Conservation (phyloP, 2,888 invertebrate species). For the Hipparchia sbordonii region DNA sequence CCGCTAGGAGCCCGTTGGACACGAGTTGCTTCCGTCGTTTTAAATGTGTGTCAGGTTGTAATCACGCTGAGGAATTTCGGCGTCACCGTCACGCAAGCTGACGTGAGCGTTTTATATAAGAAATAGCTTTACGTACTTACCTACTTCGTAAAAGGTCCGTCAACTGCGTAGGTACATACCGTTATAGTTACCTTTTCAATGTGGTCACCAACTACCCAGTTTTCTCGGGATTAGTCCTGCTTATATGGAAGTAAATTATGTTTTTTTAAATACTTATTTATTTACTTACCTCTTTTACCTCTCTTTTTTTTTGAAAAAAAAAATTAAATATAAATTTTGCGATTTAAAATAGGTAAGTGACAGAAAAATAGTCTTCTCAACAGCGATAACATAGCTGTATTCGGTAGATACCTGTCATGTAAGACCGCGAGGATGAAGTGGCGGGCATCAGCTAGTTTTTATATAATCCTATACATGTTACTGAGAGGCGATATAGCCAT, state of each 20-base stretch:
- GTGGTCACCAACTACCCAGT: background rate
- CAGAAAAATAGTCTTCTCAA: too few species aligned
- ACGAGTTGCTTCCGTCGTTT: too few species aligned
- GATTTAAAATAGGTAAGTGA: too few species aligned
- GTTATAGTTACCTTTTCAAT: background rate
- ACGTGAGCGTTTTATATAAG: slow-evolving; percentile 8
- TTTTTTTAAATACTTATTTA: background rate
- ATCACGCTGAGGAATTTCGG: background rate
- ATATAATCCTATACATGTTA: too few species aligned
- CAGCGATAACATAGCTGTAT: too few species aligned
- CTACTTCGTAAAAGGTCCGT: background rate
- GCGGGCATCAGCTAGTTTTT: too few species aligned
- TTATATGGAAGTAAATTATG: background rate
- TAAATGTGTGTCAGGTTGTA: background rate
- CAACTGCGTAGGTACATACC: background rate
- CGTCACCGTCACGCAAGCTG: slow-evolving; percentile 1
- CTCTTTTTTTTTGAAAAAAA: too few species aligned
- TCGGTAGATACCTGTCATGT: too few species aligned
- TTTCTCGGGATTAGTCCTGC: background rate
- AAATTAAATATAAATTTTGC: too few species aligned
- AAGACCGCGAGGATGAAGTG: too few species aligned
- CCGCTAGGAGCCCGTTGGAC: too few species aligned
- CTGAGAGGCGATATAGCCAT: too few species aligned
- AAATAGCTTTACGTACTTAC: background rate
- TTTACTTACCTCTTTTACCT: background rate